These are phyloP conservation scores for Laticauda colubrina DNA, from an alignment of 2,113 vertebrate species.

Conservation along the genomic window DNA sequence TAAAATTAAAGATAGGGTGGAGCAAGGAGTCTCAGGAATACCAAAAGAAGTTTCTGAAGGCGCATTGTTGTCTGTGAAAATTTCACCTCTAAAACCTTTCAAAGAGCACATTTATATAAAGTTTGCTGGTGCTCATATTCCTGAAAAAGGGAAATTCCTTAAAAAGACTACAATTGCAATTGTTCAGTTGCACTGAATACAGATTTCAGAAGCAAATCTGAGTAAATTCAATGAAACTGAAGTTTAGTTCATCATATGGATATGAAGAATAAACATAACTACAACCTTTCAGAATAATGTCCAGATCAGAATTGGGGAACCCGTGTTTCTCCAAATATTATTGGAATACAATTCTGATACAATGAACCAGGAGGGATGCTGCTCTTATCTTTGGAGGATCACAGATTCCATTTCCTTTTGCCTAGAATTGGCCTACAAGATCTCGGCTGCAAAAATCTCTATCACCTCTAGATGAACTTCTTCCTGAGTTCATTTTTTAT, in stretches of 20 bases:
- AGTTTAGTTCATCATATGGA: not conserved
- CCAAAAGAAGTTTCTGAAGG: not conserved
- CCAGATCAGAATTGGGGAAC: not conserved
- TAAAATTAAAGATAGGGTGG: not conserved
- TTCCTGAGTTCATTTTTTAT: not conserved
- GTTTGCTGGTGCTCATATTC: slow-evolving; percentile 39
- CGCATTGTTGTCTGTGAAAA: not conserved
- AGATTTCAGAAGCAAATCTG: not conserved
- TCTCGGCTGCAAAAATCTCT: not conserved
- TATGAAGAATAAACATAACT: not conserved
- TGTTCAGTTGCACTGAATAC: not conserved
- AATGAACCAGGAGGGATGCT: not conserved
- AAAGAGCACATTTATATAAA: slow-evolving; percentile 35
- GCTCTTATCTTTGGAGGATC: not conserved
- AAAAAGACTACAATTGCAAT: not conserved
- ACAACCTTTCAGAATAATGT: slow-evolving; percentile 13
- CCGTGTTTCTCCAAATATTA: not conserved
- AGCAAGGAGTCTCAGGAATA: not conserved
- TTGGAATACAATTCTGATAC: not conserved
- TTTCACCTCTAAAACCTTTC: slow-evolving; percentile 30
- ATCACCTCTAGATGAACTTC: not conserved
- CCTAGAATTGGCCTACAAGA: not conserved
- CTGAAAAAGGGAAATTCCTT: not conserved
- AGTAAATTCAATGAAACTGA: not conserved
- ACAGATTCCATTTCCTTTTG: not conserved